Base-by-base conservation (phyloP, 1,140 invertebrate species). In the Hylyphantes graminicola region DNA sequence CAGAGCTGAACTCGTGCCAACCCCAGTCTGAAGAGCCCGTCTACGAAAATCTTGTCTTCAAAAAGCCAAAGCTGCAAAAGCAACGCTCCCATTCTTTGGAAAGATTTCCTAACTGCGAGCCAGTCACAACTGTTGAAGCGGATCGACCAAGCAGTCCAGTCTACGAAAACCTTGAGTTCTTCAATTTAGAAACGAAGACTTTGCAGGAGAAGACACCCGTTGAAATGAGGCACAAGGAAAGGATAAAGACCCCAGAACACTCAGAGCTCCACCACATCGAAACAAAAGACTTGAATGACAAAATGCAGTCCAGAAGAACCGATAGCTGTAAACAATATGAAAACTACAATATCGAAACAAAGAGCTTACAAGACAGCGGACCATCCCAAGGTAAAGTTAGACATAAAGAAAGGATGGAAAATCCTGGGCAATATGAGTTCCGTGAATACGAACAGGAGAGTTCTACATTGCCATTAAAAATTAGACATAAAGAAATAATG, bases 41-140 rank as follows among this genome's bases (percentile, higher is more conserved):
- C 8, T 86, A 86, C 73, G 85, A 86, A 73, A 86, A 86, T 77
- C 13, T 86, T 19, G 59, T 72, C 35, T 79, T 79, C 61, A 51
- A 79, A 61, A 83, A 83, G 74, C n/a, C 50, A n/a, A 70, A 73
- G 68, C 76, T 84, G 9, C 74, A 85, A 17, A 88, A 87, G 67
- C 75, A 88, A 54, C 75, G 87, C 59, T 89, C 88, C 0, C 90
- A 93, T 70, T 94, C 93, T 0, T 86, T 94, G 50, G 93, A 94
- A 88, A 93, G 93, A 19, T 87, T 94, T 0, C 85, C 93, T 12
- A 63, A 63, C 17, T 35, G 64, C 8, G 63, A 83, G 68, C 11
- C n/a, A 19, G 12, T 55, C n/a, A 10, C 13, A 8, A 8, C 17
- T 51, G n/a, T 48, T 55, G 2, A 7, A 13, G 6, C 35, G 19